A percentile compares a stretch with the other conserved stretches of the same genome.
phyloP scores from a whole-genome alignment of 2,113 vertebrate genomes.

The Camelus dromedarius region DNA sequence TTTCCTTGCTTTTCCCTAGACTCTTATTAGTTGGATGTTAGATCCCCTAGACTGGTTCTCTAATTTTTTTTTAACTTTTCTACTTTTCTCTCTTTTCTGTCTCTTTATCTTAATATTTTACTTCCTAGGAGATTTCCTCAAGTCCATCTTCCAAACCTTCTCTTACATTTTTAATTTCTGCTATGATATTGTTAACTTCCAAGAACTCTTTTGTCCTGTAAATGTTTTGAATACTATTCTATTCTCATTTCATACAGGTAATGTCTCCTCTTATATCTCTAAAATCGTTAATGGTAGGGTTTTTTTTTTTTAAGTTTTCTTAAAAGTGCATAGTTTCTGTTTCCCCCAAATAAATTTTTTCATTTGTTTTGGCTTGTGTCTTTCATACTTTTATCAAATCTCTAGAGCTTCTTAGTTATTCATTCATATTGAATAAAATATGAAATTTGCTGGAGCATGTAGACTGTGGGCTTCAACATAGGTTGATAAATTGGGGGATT shows the following conservation, averaged over 20 bases:
- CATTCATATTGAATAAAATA: background rate
- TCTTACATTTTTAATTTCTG: background rate
- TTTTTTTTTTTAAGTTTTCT: background rate
- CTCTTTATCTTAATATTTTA: background rate
- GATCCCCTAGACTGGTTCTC: background rate
- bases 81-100: background rate
- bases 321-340: background rate
- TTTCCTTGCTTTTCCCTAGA: background rate
- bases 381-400: background rate
- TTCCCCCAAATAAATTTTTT: background rate
- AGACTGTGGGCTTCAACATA: background rate
- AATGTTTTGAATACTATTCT: background rate
- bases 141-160: background rate
- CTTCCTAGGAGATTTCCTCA: background rate
- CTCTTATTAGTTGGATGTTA: background rate
- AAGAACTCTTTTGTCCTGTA: background rate
- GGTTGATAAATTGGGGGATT: background rate
- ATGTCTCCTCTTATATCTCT: background rate
- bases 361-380: slow-evolving; percentile 8
- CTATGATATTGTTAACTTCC: background rate
- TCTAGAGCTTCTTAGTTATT: background rate
- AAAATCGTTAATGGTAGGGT: background rate
- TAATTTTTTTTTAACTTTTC: background rate
- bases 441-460: background rate
- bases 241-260: background rate